phyloP scores from a whole-genome alignment of 2,888 invertebrate species.

The Mactromeris polynyma region DNA sequence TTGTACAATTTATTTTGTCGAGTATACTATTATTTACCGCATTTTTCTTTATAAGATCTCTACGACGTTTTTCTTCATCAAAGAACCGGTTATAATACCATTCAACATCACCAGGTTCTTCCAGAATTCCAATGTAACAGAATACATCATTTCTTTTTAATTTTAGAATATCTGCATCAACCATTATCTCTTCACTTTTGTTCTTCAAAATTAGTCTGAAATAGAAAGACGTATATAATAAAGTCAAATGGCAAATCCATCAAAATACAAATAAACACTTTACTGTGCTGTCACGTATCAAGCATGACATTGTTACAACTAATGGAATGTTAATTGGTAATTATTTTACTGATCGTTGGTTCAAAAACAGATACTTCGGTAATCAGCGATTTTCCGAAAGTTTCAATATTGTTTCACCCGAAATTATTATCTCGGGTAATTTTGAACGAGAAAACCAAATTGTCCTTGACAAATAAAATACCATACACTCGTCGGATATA shows the following conservation, averaged over 20 bases:
- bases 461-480: too few species aligned
- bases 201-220: slow-evolving; percentile 64
- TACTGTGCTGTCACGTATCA: too few species aligned
- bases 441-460: too few species aligned
- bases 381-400: too few species aligned
- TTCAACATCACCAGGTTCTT: slow-evolving; percentile 76
- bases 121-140: slow-evolving; percentile 66
- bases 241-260: too few species aligned
- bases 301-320: not conserved
- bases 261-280: too few species aligned
- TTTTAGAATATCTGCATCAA: slow-evolving; percentile 65
- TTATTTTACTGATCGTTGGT: not conserved
- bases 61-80: slow-evolving; percentile 61
- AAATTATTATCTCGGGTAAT: too few species aligned
- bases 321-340: not conserved
- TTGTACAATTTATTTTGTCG: too few species aligned
- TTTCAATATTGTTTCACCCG: too few species aligned
- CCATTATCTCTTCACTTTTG: slow-evolving; percentile 67
- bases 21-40: slow-evolving; percentile 48
- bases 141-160: slow-evolving; percentile 66
- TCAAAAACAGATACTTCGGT: not conserved
- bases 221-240: too few species aligned
- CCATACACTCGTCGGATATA: too few species aligned
- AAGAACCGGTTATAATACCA: slow-evolving; percentile 69
- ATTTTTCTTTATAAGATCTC: slow-evolving; percentile 61